Evolutionary conservation across 2,797 vertebrate species (phyloP).

Genomic region (Enteromius treurensis): DNA sequence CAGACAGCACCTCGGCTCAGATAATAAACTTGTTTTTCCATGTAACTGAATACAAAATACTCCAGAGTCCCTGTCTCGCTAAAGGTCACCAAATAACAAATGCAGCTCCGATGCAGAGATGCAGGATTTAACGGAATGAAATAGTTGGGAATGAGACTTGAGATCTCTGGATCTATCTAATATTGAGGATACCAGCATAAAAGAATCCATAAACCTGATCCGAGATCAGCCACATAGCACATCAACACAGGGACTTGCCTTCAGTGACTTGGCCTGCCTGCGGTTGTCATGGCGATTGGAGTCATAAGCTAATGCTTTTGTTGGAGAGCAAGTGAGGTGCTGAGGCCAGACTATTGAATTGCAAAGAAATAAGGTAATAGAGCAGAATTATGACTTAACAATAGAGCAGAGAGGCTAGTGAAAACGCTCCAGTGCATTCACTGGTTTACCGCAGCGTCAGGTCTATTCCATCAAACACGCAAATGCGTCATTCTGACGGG

Average conservation of each 20-base stretch:
- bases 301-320: constrained; percentile 31
- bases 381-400: constrained; percentile 53
- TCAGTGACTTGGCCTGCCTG: constrained; percentile 18
- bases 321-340: constrained; percentile 37
- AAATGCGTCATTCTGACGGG: background rate
- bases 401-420: constrained; percentile 33
- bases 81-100: constrained; percentile 50
- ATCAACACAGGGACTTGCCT: constrained; percentile 8
- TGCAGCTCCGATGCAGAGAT: background rate
- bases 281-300: constrained; percentile 45
- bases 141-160: background rate
- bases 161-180: background rate
- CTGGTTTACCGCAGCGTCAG: constrained; percentile 7
- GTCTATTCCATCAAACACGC: constrained; percentile 26
- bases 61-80: constrained; percentile 43
- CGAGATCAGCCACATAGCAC: background rate
- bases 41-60: constrained; percentile 33
- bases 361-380: constrained; percentile 49
- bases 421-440: constrained; percentile 6
- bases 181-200: background rate
- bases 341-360: constrained; percentile 31
- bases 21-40: constrained; percentile 48
- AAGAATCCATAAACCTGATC: background rate
- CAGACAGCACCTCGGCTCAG: constrained; percentile 33
- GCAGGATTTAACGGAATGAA: constrained; percentile 19